phyloP scores from a whole-genome alignment of 2,113 vertebrate species.

The Phrynosoma platyrhinos region DNA sequence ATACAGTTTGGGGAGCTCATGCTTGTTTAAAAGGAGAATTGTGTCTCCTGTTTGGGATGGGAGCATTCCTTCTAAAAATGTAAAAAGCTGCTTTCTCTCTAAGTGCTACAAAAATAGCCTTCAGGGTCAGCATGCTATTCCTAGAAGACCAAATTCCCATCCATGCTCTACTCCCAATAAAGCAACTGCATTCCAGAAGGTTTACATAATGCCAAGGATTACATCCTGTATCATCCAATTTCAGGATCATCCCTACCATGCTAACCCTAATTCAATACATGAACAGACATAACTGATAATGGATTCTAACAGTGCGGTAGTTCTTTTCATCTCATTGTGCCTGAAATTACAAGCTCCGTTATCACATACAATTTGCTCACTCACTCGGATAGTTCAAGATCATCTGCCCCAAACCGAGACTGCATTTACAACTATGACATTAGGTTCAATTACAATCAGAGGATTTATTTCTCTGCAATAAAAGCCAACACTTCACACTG shows the following conservation, averaged over 20 bases:
- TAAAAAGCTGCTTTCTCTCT: no score
- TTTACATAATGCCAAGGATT: background rate
- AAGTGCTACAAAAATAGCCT: no score
- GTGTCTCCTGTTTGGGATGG: no score
- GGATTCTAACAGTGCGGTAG: background rate
- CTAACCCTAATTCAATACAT: background rate
- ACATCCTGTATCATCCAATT: background rate
- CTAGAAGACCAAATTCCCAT: no score
- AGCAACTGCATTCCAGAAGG: background rate
- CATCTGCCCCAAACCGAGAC: slow-evolving; percentile 5
- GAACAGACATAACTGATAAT: background rate
- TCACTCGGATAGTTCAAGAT: background rate
- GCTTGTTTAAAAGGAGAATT: no score
- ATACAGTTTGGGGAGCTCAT: no score
- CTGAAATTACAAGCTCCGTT: background rate
- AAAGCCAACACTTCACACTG: background rate
- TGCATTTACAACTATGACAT: background rate
- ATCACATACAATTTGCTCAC: slow-evolving; percentile 1
- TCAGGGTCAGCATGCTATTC: no score
- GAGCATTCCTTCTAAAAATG: no score
- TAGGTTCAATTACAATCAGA: background rate
- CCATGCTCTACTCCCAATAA: background rate
- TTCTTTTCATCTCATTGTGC: background rate
- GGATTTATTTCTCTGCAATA: slow-evolving; percentile 1
- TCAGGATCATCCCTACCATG: background rate